phyloP scores from a whole-genome alignment of 2,797 vertebrate genomes.

The Mormyrops attenuatus region DNA sequence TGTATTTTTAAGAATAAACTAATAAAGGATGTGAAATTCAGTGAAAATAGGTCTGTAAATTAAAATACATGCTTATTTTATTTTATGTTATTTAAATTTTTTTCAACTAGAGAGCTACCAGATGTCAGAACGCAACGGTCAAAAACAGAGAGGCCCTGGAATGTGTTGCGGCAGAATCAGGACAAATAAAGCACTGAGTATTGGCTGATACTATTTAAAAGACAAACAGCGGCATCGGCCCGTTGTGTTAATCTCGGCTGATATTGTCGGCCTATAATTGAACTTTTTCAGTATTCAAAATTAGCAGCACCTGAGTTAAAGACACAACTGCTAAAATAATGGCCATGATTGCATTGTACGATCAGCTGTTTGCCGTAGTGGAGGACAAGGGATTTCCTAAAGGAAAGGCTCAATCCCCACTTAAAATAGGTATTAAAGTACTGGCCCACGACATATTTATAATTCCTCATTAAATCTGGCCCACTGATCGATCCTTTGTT shows the following conservation, averaged over 20 bases:
- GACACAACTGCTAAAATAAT: background rate
- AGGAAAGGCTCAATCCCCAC: background rate
- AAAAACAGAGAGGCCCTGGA: background rate
- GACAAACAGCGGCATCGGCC: background rate
- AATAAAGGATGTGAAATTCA: background rate
- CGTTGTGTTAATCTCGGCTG: background rate
- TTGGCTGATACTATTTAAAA: background rate
- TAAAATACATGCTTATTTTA: background rate
- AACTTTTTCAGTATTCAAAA: background rate
- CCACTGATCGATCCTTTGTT: background rate
- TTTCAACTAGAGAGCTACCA: background rate
- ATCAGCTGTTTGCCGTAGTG: background rate
- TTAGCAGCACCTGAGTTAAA: background rate
- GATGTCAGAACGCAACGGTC: background rate
- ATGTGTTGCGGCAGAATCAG: background rate
- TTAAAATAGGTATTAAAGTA: background rate
- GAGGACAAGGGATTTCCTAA: background rate
- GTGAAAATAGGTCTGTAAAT: background rate
- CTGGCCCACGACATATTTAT: background rate
- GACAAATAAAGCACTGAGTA: background rate
- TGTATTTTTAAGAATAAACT: background rate
- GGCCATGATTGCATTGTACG: background rate
- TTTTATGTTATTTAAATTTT: background rate
- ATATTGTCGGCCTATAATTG: background rate
- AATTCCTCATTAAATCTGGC: background rate